Evolutionary conservation across 37 sponge, comb jelly and placozoan genomes (phyloP), one percentile per base, ranked within the genome.

Genomic region (Halichondria panicea): DNA sequence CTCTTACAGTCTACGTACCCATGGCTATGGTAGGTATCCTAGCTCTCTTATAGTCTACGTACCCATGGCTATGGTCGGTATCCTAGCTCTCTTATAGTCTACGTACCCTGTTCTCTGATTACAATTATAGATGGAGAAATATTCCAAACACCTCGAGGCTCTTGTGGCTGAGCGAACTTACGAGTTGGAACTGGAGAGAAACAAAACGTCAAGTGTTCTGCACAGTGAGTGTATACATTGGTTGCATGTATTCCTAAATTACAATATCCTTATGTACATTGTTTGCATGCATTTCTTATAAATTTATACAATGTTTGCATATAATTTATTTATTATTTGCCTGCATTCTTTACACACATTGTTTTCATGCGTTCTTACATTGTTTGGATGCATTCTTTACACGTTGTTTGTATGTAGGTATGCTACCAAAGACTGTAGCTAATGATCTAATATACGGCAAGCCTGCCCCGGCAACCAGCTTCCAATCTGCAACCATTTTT

Each of bases 401-500:
- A 18, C 52, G 52, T 48, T 48, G 15, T 48, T 48, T 37, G 15
- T 11, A 18, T 37, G 6, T 59, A 93, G 93, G 90, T 63, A 94
- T 94, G 95, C 56, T 94, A 21, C 95, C 95, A 38, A 37, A 61
- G 56, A 30, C 24, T 13, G 92, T 94, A 35, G 95, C 95, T 28
- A 83, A 91, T 74, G 88, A 94, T 21, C 81, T 94, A 53, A 82
- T 79, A 48, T 88, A 91, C 54, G 95, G 95, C 15, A 91, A 91
- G 50, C 68, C 86, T 7, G 70, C 82, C 15, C 35, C 70, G 11
- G 88, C 92, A 4, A 39, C 77, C 25, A 43, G n/a, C 19, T 94
- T 76, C 63, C 54, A 63, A 2, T 68, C 66, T 9, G 82, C 76
- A 34, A 94, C 95, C 42, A 84, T 94, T 13, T 94, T 88, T 76